Base-by-base conservation (phyloP, 1,140 invertebrate genomes). In the Diploscapter pachys region DNA sequence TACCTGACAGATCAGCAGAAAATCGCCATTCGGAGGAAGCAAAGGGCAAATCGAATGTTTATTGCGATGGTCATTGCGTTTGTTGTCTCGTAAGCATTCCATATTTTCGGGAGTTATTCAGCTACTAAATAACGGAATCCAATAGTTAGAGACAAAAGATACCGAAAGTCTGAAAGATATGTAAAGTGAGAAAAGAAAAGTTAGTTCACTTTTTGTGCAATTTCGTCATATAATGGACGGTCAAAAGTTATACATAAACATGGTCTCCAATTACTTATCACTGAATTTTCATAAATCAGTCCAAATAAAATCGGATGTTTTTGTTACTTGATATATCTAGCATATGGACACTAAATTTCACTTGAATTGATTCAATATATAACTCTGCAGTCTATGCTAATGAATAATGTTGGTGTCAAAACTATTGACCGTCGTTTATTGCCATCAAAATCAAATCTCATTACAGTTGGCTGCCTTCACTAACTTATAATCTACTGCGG, bases 381-480 rank as follows among this genome's bases (percentile, higher is more conserved):
- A 11, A 11, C 31, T 59, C 9, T 11, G 9, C 9, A 59, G 2
- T 11, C 57, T 11, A 11, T 31, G 31, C 9, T 11, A 59, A 11
- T 59, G 57, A 59, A 59, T 11, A 63, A 50, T 55, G 51, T 67
- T 31, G 81, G 81, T 65, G 80, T 79, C 79, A 69, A 79, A 2
- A 79, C 82, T 5, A 54, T 75, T 70, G 31, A 31, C 31, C 31
- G 31, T 31, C 31, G 31, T 75, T 62, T 51, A 9, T 73, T 69
- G 56, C 52, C 71, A 13, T 72, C 71, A 54, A 73, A 62, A 62
- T 72, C 65, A 59, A 48, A 54, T 72, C 56, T n/a, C 8, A 56
- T 67, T 80, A 64, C 31, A 88, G 87, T 70, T 89, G 89, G 89
- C 79, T 89, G 75, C 89, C 88, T 57, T 82, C 88, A 31, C 87